phyloP scores from a whole-genome alignment of 2,888 invertebrate genomes.

The Pinctada fucata region DNA sequence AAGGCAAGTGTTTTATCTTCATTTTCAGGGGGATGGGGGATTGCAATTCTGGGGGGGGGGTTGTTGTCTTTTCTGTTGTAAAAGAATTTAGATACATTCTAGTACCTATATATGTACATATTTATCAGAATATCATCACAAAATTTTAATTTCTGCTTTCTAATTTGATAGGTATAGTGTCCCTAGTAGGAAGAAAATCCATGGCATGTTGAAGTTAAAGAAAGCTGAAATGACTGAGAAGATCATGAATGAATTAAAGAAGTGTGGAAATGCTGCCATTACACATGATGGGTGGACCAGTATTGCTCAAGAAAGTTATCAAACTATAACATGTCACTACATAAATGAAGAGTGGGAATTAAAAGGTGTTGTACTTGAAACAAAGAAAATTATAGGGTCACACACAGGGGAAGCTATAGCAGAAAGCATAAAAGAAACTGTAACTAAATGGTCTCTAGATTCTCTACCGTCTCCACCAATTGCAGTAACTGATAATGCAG shows the following conservation, averaged over 20 bases:
- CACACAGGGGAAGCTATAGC: constrained; percentile 6
- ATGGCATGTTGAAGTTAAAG: constrained; percentile 3
- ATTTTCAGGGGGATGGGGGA: too few relatives aligned
- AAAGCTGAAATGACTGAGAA: constrained; percentile 2
- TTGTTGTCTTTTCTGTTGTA: too few relatives aligned
- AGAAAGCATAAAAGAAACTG: not conserved
- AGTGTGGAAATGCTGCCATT: constrained; percentile 1
- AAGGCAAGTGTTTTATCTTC: not conserved
- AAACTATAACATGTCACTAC: constrained; percentile 14
- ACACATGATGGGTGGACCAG: constrained; percentile 22
- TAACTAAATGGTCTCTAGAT: constrained; percentile 9
- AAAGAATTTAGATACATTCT: too few relatives aligned
- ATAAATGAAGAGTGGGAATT: constrained; percentile 12
- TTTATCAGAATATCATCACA: too few relatives aligned
- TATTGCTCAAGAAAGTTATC: constrained; percentile 14
- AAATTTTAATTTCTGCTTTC: too few relatives aligned
- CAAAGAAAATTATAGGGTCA: constrained; percentile 5
- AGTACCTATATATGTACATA: too few relatives aligned
- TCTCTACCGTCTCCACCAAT: not conserved
- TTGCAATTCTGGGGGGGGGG: too few relatives aligned
- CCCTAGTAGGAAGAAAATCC: not conserved
- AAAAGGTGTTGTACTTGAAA: constrained; percentile 6
- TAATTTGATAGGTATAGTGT: constrained; percentile 10
- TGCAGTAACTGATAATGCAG: constrained; percentile 35
- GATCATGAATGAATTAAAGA: not conserved